phyloP scores from a whole-genome alignment of 2,113 vertebrate species.

The Ptyas mucosa region DNA sequence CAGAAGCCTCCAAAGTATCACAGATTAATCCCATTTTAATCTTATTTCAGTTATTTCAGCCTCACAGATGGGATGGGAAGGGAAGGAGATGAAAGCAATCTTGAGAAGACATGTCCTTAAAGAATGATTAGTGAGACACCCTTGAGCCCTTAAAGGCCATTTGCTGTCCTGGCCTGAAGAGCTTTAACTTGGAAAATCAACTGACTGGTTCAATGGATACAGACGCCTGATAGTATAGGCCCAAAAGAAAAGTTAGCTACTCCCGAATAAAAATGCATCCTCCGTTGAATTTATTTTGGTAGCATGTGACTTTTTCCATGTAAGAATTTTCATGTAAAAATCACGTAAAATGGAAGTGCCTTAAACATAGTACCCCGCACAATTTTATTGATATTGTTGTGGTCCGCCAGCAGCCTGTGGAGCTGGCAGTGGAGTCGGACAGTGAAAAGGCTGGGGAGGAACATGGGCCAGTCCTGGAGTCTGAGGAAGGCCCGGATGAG shows the following conservation, averaged over 20 bases:
- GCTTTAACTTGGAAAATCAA: not conserved
- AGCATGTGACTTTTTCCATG: not conserved
- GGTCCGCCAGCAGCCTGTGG: too few species aligned
- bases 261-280: not conserved
- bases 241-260: not conserved
- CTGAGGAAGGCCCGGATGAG: too few species aligned
- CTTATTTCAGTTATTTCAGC: not conserved
- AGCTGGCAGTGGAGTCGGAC: too few species aligned
- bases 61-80: not conserved
- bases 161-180: not conserved
- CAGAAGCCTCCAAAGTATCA: not conserved
- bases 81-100: not conserved
- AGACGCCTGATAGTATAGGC: not conserved
- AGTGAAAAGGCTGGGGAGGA: too few species aligned
- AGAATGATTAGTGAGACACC: not conserved
- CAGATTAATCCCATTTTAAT: not conserved
- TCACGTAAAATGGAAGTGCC: not conserved
- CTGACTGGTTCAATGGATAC: not conserved
- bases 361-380: not conserved
- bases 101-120: not conserved
- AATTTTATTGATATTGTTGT: not conserved
- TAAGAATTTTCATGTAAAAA: not conserved
- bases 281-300: not conserved
- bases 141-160: not conserved
- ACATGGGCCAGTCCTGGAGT: too few species aligned